Base-by-base conservation (phyloP, 1,140 invertebrate species). In the Bombus waltoni region DNA sequence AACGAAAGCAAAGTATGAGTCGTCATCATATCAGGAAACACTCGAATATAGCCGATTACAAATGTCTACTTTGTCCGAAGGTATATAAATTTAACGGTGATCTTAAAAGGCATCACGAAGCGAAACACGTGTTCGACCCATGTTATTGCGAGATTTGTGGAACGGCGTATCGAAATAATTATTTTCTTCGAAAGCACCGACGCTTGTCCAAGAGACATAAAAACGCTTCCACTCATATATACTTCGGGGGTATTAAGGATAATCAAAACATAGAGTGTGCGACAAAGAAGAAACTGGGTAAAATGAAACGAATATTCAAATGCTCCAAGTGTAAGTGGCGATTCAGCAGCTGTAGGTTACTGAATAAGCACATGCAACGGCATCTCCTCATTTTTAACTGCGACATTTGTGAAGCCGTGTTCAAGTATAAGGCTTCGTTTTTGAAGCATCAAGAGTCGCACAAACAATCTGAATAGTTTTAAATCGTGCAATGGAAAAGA, bases 361-460 rank as follows among this genome's bases (percentile, higher is more conserved):
- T 83, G 5, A n/a, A 62, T 0, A 87, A 70, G 28, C 75, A 87
- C 62, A n/a, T 71, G 25, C 53, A 74, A 62, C 80, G 75, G 6
- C 65, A 87, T 40, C 25, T 38, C 11, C 35, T 40, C 4, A 81
- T 10, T 8, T 88, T 57, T 42, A 80, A 62, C 0, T 88, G 87
- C 6, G 18, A 80, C 0, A 22, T 40, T 4, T 88, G 85, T 62
- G 18, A 35, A 18, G 68, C 59, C 2, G 38, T 86, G 11, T 88
- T 83, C n/a, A 66, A 83, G 47, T 76, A 87, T 18, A 62, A 65
- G 53, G 81, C 32, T 32, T 76, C 76, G 15, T 87, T 88, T 32
- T 13, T 62, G 10, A 83, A 83, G 0, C 81, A 84, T 44, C 53
- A 68, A 42, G 11, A 13, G n/a, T 8, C 28, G 10, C 68, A 84